phyloP scores from a whole-genome alignment of 2,113 vertebrate species.

The Anser cygnoides region DNA sequence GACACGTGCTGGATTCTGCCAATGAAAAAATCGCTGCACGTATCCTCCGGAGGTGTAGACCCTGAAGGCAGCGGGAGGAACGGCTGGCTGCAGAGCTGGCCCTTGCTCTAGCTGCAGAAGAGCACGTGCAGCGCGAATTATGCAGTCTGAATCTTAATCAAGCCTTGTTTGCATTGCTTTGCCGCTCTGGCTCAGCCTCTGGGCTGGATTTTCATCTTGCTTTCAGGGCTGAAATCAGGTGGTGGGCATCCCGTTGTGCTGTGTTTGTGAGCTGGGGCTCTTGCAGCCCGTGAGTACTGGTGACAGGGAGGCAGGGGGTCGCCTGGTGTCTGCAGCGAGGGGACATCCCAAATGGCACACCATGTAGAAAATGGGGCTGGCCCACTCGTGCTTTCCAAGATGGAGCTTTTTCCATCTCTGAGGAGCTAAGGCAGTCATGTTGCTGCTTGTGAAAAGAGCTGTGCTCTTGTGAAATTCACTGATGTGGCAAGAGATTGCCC shows the following conservation, averaged over 20 bases:
- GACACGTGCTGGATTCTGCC: not conserved
- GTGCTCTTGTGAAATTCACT: not conserved
- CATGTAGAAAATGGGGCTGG: not conserved
- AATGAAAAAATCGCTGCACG: not conserved
- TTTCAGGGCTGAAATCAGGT: not conserved
- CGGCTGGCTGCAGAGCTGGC: not conserved
- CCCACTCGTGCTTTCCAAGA: not conserved
- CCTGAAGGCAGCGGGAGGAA: not conserved
- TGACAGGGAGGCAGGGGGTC: not conserved
- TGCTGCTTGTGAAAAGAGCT: not conserved
- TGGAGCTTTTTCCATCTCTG: no score
- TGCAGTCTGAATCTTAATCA: not conserved
- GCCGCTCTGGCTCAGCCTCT: not conserved
- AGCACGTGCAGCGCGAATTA: not conserved
- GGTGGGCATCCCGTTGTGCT: accelerated
- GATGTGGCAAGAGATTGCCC: not conserved
- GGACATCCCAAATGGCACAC: not conserved
- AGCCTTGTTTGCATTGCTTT: not conserved
- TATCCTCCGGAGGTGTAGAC: not conserved
- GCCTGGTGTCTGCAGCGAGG: not conserved
- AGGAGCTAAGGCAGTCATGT: no score
- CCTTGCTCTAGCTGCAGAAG: not conserved
- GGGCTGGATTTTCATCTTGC: not conserved
- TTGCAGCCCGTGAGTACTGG: not conserved
- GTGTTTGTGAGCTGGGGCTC: not conserved